Evolutionary conservation across 2,113 vertebrate species (phyloP).

Genomic region (Pelusios castaneus): DNA sequence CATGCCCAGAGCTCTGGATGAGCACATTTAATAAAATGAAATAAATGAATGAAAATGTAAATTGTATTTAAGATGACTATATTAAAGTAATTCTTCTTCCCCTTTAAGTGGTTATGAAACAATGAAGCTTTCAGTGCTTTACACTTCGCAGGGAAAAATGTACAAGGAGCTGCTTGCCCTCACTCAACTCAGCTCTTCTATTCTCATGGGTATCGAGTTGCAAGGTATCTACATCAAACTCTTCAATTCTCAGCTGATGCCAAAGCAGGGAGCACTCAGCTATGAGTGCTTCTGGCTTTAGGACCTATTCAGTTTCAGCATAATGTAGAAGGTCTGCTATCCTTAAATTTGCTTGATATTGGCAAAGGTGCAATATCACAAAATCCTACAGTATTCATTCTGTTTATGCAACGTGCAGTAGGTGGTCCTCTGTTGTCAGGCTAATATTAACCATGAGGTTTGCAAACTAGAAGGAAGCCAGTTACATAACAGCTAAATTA

Average conservation of each 20-base stretch:
- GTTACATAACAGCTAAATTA: neutral
- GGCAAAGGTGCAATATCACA: constrained; percentile 28
- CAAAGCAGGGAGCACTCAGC: neutral
- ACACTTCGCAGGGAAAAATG: constrained; percentile 7
- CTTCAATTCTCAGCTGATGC: neutral
- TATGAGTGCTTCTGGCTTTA: constrained; percentile 8
- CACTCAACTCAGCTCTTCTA: constrained; percentile 3
- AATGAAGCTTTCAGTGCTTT: constrained; percentile 39
- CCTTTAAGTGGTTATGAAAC: constrained; percentile 33
- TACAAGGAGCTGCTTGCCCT: constrained; percentile 54
- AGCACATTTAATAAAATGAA: neutral
- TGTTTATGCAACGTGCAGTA: neutral
- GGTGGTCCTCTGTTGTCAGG: neutral
- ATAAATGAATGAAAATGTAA: neutral
- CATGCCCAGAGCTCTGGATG: neutral
- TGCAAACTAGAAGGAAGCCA: constrained; percentile 7
- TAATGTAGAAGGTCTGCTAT: neutral
- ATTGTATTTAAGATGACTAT: neutral
- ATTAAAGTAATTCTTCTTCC: neutral
- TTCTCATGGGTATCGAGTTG: constrained; percentile 67
- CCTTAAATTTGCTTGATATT: neutral
- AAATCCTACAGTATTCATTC: neutral
- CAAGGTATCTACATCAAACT: constrained; percentile 33
- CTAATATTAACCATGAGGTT: neutral
- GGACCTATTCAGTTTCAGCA: constrained; percentile 10